phyloP scores from a whole-genome alignment of 2,797 vertebrate species.

The Danio jaintianensis region DNA sequence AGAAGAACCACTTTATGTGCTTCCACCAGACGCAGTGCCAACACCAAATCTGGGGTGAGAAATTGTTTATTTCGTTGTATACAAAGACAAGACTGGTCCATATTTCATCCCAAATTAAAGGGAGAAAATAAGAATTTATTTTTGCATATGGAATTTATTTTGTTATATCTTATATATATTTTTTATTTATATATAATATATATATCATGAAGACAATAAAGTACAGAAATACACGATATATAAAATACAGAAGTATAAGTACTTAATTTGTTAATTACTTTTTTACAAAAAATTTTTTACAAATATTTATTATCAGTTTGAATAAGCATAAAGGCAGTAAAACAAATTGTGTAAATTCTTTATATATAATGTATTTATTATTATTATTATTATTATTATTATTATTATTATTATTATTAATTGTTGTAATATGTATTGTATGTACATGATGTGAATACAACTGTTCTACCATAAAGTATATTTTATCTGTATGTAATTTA shows the following conservation, averaged over 20 bases:
- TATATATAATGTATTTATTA: too few species aligned
- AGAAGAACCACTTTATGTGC: constrained; percentile 82
- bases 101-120: background rate
- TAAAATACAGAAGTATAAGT: too few species aligned
- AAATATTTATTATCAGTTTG: background rate
- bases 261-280: background rate
- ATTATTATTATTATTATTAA: too few species aligned
- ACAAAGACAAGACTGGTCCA: background rate
- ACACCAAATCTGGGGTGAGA: constrained; percentile 73
- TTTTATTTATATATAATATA: background rate
- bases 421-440: too few species aligned
- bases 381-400: too few species aligned
- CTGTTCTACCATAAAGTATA: background rate
- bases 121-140: background rate
- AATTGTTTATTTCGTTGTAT: background rate
- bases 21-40: constrained; percentile 81
- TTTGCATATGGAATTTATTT: background rate
- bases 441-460: too few species aligned
- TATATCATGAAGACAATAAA: too few species aligned
- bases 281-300: too few species aligned
- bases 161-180: too few species aligned
- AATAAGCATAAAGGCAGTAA: background rate
- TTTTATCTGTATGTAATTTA: background rate
- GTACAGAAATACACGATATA: too few species aligned
- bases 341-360: too few species aligned